Conservation (phyloP, 2,113 vertebrate genomes). For the Clarias gariepinus region DNA sequence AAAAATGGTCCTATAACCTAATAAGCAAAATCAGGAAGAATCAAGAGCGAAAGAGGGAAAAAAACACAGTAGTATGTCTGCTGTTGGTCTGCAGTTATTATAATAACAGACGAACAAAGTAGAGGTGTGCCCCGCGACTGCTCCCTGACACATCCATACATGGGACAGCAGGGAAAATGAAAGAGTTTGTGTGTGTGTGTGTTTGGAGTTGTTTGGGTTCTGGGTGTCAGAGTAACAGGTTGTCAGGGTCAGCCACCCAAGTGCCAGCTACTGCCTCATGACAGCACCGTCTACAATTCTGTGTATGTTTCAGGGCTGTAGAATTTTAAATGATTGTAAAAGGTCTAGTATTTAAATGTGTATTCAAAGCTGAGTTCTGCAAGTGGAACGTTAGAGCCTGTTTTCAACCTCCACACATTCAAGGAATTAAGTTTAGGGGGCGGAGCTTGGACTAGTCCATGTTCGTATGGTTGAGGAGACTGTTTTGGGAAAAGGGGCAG, state of each 20-base stretch:
- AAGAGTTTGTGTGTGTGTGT: conserved; percentile 23
- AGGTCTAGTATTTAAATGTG: background rate
- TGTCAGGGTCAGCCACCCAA: conserved; percentile 63
- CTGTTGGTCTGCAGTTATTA: background rate
- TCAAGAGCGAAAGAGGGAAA: background rate
- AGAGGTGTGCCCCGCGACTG: background rate
- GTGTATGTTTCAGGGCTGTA: background rate
- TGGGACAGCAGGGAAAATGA: conserved; percentile 9
- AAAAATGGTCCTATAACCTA: conserved; percentile 16
- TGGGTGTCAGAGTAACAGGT: conserved; percentile 67
- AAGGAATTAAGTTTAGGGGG: too few species aligned
- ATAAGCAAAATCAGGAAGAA: background rate
- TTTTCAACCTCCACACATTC: background rate
- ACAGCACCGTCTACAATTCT: conserved; percentile 13
- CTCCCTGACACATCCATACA: background rate
- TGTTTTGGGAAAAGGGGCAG: background rate
- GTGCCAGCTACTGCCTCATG: conserved; percentile 66
- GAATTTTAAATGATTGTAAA: background rate
- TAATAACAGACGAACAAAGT: background rate
- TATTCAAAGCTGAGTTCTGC: background rate
- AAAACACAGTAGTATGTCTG: background rate
- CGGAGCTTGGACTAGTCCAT: background rate
- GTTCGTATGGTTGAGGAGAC: background rate
- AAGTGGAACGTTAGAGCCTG: background rate
- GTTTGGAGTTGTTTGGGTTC: conserved; percentile 68